Percentiles rank a stretch among this genome's conserved stretches.
phyloP scores from a whole-genome alignment of 2,797 vertebrate genomes.

The Halcyon chelicuti region DNA sequence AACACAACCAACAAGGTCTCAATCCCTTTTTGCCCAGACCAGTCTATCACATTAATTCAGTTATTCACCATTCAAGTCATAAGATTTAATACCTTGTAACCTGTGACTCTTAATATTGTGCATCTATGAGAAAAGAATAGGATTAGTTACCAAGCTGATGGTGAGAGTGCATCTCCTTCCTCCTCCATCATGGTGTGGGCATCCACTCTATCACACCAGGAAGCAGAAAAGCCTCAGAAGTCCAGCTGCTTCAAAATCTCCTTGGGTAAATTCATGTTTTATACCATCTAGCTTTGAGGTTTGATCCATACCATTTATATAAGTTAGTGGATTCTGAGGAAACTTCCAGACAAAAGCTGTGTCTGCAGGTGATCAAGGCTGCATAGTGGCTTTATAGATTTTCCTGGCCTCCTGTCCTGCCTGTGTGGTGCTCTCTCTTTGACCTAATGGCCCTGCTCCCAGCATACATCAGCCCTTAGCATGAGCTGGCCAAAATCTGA shows the following conservation, averaged over 20 bases:
- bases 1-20: neutral
- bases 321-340: neutral
- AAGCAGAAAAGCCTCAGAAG: neutral
- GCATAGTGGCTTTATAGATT: neutral
- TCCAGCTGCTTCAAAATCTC: neutral
- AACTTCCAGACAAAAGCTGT: neutral
- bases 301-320: neutral
- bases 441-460: neutral
- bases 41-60: neutral
- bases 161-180: neutral
- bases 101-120: neutral
- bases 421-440: neutral
- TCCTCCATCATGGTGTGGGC: rapidly evolving
- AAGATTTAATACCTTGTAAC: neutral
- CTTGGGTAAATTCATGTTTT: neutral
- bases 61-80: neutral
- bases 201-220: neutral
- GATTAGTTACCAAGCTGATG: neutral
- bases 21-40: neutral
- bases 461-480: neutral
- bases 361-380: neutral
- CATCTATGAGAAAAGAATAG: neutral
- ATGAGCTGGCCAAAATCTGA: neutral
- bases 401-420: neutral
- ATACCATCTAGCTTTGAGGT: neutral